Conservation (phyloP, 2,888 invertebrate genomes). For the Dione vanillae region DNA sequence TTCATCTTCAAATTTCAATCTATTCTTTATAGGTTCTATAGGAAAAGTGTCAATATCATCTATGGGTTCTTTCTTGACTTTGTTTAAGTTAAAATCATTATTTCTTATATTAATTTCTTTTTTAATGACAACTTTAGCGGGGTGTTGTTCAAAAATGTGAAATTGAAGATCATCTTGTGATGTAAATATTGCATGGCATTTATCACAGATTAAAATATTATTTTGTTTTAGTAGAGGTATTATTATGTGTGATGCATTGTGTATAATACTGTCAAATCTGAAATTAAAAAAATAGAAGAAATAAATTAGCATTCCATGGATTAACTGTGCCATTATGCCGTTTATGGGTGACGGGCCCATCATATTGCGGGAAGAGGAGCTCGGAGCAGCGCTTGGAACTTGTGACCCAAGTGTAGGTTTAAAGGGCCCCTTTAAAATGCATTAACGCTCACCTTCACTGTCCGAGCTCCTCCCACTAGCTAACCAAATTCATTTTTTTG, state of each 20-base stretch:
- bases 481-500: too few relatives aligned
- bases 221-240: conserved; percentile 45
- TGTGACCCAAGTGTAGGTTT: too few relatives aligned
- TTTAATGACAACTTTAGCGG: background rate
- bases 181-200: conserved; percentile 32
- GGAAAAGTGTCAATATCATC: background rate
- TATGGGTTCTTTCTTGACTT: background rate
- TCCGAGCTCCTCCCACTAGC: too few relatives aligned
- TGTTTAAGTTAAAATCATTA: background rate
- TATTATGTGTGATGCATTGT: conserved; percentile 47
- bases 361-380: too few relatives aligned
- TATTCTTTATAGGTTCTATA: conserved; percentile 18
- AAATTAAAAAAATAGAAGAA: conserved; percentile 36
- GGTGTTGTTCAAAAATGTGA: conserved; percentile 34
- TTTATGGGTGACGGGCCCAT: too few relatives aligned
- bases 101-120: background rate
- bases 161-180: conserved; percentile 29
- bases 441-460: too few relatives aligned
- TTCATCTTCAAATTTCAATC: conserved; percentile 39
- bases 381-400: too few relatives aligned
- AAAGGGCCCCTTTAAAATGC: too few relatives aligned
- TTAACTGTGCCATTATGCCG: too few relatives aligned
- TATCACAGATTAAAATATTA: conserved; percentile 26
- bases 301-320: too few relatives aligned
- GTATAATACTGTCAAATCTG: conserved; percentile 45